These are phyloP conservation scores for Chionomys nivalis DNA, from an alignment of 2,113 vertebrate species.

Conservation along the genomic window DNA sequence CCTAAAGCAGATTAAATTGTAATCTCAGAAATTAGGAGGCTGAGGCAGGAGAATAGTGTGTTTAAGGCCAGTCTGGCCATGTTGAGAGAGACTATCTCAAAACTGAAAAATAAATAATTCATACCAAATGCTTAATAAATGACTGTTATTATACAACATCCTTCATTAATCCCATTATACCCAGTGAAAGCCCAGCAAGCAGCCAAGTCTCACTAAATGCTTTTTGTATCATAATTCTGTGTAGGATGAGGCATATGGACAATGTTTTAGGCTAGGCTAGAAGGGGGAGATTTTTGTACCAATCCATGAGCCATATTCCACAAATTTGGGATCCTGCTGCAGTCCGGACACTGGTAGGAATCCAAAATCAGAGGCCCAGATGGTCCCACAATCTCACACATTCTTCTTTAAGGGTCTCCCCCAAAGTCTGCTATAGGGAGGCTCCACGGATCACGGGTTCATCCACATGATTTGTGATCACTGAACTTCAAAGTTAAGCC, in stretches of 20 bases:
- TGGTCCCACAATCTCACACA: not conserved
- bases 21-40: not conserved
- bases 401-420: not conserved
- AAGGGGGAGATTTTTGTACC: not conserved
- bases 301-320: not conserved
- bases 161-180: not conserved
- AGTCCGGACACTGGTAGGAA: not conserved
- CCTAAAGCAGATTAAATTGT: not conserved
- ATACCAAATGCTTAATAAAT: not conserved
- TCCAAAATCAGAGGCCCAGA: not conserved
- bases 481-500: not conserved
- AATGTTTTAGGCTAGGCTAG: not conserved
- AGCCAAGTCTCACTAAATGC: not conserved
- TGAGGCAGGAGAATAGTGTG: not conserved
- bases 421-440: not conserved
- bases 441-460: not conserved
- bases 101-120: not conserved
- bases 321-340: not conserved
- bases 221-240: not conserved
- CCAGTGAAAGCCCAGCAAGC: not conserved
- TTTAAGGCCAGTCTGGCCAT: not conserved
- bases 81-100: not conserved
- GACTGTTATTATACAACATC: not conserved
- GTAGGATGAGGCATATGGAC: not conserved
- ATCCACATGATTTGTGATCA: not conserved